Percentiles rank a stretch among this genome's conserved stretches.
Conservation (phyloP, 1,140 invertebrate species). For the Megalonaias nervosa region DNA sequence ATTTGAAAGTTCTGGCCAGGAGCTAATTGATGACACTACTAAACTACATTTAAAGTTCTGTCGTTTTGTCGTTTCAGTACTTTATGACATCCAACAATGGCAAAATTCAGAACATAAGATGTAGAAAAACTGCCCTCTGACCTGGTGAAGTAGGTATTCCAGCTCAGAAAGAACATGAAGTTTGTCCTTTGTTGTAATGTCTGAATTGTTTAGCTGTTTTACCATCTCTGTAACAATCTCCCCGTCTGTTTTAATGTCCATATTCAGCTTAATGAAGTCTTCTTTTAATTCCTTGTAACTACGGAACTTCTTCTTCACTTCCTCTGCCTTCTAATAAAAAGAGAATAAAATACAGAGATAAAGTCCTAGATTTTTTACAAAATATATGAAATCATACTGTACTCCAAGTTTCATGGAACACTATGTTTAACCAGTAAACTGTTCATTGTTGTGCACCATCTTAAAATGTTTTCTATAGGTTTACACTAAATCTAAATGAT, state of each 20-base stretch:
- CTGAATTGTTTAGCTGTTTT: conserved; percentile 71
- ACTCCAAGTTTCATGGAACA: too few species aligned
- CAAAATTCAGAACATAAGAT: background rate
- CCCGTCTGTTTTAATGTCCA: conserved; percentile 79
- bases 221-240: conserved; percentile 79
- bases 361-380: background rate
- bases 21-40: background rate
- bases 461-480: too few species aligned
- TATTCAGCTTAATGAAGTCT: conserved; percentile 76
- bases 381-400: too few species aligned
- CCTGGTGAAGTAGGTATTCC: conserved; percentile 83
- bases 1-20: background rate
- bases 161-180: conserved; percentile 78
- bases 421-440: too few species aligned
- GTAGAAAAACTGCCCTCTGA: conserved; percentile 26
- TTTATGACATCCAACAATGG: background rate
- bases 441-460: too few species aligned
- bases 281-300: conserved; percentile 81
- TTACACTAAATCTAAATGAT: too few species aligned
- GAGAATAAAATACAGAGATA: background rate
- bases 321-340: conserved; percentile 41
- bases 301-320: conserved; percentile 71
- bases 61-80: background rate
- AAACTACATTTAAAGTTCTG: background rate
- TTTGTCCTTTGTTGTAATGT: conserved; percentile 69